Base-by-base conservation (phyloP, 2,888 invertebrate genomes). In the Pimpla rufipes region DNA sequence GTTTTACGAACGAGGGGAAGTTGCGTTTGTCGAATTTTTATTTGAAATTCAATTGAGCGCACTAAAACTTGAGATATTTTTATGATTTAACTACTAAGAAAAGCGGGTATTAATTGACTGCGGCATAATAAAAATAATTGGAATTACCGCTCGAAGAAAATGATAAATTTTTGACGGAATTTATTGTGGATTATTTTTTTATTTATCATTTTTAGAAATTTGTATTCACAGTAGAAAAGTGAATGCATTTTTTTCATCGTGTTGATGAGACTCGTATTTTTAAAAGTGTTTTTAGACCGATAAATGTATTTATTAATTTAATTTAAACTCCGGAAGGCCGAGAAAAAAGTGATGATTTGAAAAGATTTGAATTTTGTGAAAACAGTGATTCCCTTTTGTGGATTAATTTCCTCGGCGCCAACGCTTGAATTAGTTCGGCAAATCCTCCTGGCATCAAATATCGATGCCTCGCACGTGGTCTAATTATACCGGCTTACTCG, bases 401-500 rank as follows among this genome's bases (percentile, higher is more conserved):
- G 10, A n/a, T 37, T 62, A 1, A 37, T 37, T 62, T 13, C 8
- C 8, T 10, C 37, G 18, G 11, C 37, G 29, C 16, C 21, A 1
- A 0, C 62, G 3, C 16, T 0, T 0, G 18, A 62, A 62, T 37
- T 40, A 40, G 0, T 18, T n/a, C 18, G 2, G 4, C 62, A 45
- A 71, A 45, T 45, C 13, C 6, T 35, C 18, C 21, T 10, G 21
- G 45, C 23, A 29, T 71, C 29, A 13, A 21, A 57, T 29, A 59
- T 29, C 11, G 8, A 29, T 16, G 62, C 35, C 21, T 74, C 74
- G 62, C 35, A 55, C 62, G 16, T 37, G 62, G 18, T 50, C 35
- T 21, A 62, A 62, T 62, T 45, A n/a, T 62, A 62, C 18, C 23
- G 23, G 42, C n/a, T n/a, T n/a, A n/a, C n/a, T n/a, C n/a, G n/a